phyloP scores from a whole-genome alignment of 2,113 vertebrate species.

The Tenrec ecaudatus region DNA sequence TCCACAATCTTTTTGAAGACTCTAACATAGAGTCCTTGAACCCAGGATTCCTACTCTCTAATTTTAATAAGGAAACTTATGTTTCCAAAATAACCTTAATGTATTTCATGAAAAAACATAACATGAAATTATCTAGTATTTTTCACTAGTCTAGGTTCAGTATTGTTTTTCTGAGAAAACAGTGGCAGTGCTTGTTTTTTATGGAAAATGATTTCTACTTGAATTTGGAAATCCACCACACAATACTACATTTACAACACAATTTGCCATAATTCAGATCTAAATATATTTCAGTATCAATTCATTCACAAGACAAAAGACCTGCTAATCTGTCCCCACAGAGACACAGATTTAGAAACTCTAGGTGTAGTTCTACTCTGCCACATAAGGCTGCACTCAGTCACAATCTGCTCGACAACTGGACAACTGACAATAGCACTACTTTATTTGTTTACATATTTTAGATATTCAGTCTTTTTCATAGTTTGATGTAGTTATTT shows the following conservation, averaged over 20 bases:
- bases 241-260: neutral
- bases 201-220: constrained; percentile 33
- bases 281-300: neutral
- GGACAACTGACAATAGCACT: neutral
- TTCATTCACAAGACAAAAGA: neutral
- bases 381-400: neutral
- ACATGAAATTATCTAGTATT: too few species aligned
- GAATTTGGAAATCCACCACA: neutral
- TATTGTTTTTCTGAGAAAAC: neutral
- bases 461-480: neutral
- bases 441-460: neutral
- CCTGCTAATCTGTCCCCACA: neutral
- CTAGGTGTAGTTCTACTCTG: neutral
- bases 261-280: constrained; percentile 1
- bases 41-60: too few species aligned
- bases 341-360: neutral
- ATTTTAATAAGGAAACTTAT: too few species aligned
- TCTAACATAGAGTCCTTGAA: too few species aligned
- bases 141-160: constrained; percentile 18
- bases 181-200: neutral
- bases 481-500: constrained; percentile 6
- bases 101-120: too few species aligned
- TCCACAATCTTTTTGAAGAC: too few species aligned
- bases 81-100: too few species aligned
- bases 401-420: neutral